phyloP scores from a whole-genome alignment of 2,888 invertebrate genomes.

The Apodemia mormo region DNA sequence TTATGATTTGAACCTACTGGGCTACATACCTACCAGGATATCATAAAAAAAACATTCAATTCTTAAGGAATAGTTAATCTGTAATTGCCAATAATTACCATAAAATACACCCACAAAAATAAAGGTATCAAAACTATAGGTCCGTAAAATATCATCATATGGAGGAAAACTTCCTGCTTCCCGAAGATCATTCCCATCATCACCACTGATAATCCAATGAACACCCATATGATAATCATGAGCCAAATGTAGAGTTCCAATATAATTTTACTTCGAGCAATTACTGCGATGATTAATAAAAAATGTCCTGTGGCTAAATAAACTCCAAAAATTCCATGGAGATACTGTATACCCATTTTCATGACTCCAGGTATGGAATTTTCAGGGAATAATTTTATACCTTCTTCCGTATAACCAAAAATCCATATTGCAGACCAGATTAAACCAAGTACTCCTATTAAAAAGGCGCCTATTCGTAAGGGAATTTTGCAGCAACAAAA shows the following conservation, averaged over 20 bases:
- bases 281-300: not conserved
- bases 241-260: not conserved
- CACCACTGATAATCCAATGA: not conserved
- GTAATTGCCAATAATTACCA: not conserved
- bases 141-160: not conserved
- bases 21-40: too few relatives aligned
- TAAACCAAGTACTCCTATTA: too few relatives aligned
- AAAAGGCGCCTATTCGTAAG: too few relatives aligned
- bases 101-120: not conserved
- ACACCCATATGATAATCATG: not conserved
- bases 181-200: constrained; percentile 3
- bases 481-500: too few relatives aligned
- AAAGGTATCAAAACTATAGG: not conserved
- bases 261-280: not conserved
- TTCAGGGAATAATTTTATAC: too few relatives aligned
- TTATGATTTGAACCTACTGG: too few relatives aligned
- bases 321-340: not conserved
- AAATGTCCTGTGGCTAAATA: not conserved
- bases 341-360: not conserved
- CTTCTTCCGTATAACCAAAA: too few relatives aligned
- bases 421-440: too few relatives aligned
- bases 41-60: not conserved
- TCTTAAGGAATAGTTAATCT: not conserved
- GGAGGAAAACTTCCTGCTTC: not conserved
- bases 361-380: too few relatives aligned